Evolutionary conservation across 2,113 vertebrate genomes (phyloP).

Genomic region (Turnix velox): DNA sequence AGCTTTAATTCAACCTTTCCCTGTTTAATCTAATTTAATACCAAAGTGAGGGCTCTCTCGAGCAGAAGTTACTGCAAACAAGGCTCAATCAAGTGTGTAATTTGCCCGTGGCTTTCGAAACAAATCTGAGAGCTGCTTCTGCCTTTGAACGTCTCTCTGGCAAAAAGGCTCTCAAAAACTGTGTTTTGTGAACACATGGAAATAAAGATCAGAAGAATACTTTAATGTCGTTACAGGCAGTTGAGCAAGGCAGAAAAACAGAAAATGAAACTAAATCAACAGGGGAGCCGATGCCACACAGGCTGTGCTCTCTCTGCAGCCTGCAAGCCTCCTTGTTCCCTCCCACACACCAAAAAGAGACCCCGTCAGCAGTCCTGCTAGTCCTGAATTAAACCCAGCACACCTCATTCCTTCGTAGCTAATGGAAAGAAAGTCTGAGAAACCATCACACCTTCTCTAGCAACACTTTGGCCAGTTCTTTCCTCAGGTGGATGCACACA

Average conservation of each 20-base stretch:
- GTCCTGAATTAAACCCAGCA: neutral
- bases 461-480: neutral
- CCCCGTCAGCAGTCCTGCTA: neutral
- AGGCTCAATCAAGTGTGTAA: neutral
- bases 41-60: neutral
- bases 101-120: slow-evolving; percentile 32
- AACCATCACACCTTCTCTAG: neutral
- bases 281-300: slow-evolving; percentile 54
- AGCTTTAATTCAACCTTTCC: neutral
- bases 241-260: slow-evolving; percentile 67
- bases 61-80: neutral
- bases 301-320: neutral
- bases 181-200: slow-evolving; percentile 39
- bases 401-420: neutral
- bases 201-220: slow-evolving; percentile 67
- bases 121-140: neutral
- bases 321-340: neutral
- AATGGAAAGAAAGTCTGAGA: neutral
- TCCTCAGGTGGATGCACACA: accelerated
- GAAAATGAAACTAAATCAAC: slow-evolving; percentile 70
- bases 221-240: slow-evolving; percentile 59
- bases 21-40: neutral
- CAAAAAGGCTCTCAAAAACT: slow-evolving; percentile 34
- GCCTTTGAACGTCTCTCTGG: neutral
- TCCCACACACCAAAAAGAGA: neutral